These are phyloP conservation scores for Thomomys bottae DNA, from an alignment of 2,113 vertebrate species.

Conservation along the genomic window DNA sequence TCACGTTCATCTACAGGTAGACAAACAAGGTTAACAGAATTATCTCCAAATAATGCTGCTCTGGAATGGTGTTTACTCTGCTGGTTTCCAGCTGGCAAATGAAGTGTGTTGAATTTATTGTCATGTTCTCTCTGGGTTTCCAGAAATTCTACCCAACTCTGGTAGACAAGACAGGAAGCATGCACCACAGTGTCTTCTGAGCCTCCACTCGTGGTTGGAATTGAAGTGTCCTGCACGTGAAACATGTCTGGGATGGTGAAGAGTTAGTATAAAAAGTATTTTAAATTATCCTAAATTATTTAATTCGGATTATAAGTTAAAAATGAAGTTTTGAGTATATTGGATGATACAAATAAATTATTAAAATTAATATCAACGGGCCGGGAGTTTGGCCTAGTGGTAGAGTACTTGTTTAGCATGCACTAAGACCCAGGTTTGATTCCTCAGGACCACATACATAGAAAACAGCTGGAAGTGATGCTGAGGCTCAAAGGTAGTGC, in stretches of 20 bases:
- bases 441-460: no score
- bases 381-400: no score
- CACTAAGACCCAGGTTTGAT: no score
- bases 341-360: background rate
- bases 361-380: slow-evolving; percentile 17
- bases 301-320: background rate
- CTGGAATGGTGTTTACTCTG: background rate
- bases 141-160: background rate
- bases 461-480: no score
- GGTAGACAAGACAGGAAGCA: rapidly evolving
- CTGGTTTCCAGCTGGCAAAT: background rate
- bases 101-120: background rate
- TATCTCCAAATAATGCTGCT: background rate
- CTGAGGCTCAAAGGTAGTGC: no score
- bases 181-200: background rate
- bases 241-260: rapidly evolving
- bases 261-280: background rate
- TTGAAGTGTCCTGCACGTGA: rapidly evolving
- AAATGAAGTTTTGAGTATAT: background rate
- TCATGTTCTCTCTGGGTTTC: background rate
- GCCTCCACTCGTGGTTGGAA: background rate
- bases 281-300: background rate
- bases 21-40: background rate
- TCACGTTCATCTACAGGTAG: background rate
- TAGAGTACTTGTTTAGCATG: no score